These are phyloP conservation scores for Myotis lucifugus DNA, from an alignment of 2,113 vertebrate genomes.

Conservation along the genomic window DNA sequence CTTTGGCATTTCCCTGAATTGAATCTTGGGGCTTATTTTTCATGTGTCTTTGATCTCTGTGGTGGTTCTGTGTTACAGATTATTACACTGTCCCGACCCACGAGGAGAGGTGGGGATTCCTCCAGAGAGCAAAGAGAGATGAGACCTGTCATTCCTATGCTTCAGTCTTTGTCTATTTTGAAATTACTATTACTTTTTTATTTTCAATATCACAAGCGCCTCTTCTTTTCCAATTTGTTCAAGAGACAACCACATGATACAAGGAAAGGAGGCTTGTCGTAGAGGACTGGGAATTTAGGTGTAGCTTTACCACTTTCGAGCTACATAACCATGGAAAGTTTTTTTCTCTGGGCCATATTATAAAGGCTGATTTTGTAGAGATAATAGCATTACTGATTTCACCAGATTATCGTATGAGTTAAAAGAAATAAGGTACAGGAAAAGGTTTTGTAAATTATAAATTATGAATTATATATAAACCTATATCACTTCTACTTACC, in stretches of 20 bases:
- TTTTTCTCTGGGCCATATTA: not conserved
- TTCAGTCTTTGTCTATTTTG: conserved; percentile 29
- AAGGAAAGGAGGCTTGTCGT: not conserved
- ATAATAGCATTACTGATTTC: not conserved
- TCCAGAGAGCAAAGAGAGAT: not conserved
- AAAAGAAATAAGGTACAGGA: not conserved
- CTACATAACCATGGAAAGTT: not conserved
- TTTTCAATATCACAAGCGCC: not conserved
- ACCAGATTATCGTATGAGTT: not conserved
- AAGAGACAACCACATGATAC: not conserved
- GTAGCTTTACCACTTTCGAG: not conserved
- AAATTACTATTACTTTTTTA: not conserved
- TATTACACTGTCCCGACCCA: not conserved
- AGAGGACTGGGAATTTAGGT: not conserved
- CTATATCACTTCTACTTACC: not conserved
- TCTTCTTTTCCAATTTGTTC: not conserved
- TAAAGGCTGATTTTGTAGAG: conserved; percentile 15
- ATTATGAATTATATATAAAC: not conserved
- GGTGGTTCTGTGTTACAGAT: not conserved
- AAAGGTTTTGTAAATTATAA: not conserved
- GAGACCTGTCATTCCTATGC: not conserved
- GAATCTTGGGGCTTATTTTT: not conserved
- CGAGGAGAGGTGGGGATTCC: not conserved
- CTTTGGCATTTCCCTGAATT: conserved; percentile 22
- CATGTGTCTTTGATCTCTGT: not conserved